Evolutionary conservation across 2,888 invertebrate species (phyloP).

Genomic region (Caenorhabditis sp.): DNA sequence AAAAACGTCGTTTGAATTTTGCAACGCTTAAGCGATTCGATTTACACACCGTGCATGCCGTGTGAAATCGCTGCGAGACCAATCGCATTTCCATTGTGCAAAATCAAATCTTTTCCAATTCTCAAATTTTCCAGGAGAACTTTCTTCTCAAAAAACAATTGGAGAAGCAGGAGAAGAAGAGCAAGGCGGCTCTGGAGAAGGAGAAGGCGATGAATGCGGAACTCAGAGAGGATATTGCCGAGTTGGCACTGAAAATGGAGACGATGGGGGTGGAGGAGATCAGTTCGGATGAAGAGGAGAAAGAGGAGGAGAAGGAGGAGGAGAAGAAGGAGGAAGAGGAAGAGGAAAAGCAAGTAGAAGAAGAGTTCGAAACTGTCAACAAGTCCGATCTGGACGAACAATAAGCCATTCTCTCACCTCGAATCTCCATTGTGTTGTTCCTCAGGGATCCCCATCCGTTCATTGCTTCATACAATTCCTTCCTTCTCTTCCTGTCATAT

Average conservation of each 20-base stretch:
- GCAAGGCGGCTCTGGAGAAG: conserved; percentile 1
- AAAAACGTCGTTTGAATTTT: no score
- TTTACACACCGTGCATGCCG: no score
- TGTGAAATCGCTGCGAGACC: no score
- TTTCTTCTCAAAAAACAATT: background rate
- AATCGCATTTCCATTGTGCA: no score
- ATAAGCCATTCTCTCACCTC: no score
- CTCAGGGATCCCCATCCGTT: background rate
- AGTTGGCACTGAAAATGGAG: background rate
- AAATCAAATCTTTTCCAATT: no score
- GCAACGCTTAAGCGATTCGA: no score
- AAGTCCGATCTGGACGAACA: background rate
- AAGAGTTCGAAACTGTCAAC: conserved; percentile 21
- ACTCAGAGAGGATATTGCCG: background rate
- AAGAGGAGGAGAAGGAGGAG: background rate
- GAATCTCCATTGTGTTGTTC: conserved; percentile 1
- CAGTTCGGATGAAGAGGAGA: conserved; percentile 9
- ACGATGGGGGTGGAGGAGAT: conserved; percentile 1
- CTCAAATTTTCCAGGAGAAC: background rate
- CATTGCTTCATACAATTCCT: background rate
- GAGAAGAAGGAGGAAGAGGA: background rate
- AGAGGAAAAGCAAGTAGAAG: background rate
- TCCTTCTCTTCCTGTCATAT: background rate
- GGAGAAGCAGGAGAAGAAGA: no score
- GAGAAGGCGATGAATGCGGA: background rate